Evolutionary conservation across 2,113 vertebrate species (phyloP).

Genomic region (Ia io): DNA sequence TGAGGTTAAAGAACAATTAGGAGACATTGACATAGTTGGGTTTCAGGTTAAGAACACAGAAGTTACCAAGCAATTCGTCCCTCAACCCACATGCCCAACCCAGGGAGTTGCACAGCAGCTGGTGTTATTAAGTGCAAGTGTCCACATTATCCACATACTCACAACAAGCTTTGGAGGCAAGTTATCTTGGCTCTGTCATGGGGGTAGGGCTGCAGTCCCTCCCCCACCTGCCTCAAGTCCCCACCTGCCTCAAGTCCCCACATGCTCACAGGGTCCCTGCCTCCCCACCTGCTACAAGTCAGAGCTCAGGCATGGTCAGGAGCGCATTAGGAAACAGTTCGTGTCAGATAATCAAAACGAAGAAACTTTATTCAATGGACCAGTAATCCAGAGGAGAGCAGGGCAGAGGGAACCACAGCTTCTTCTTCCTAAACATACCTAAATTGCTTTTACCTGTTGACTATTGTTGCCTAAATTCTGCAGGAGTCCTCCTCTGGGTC

Average conservation of each 20-base stretch:
- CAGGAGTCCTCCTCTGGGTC: background rate
- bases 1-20: background rate
- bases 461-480: too few relatives aligned
- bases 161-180: background rate
- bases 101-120: fast-evolving
- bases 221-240: background rate
- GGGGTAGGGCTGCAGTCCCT: background rate
- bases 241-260: background rate
- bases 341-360: background rate
- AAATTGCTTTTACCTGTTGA: background rate
- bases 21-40: background rate
- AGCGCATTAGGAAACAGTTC: background rate
- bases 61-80: background rate
- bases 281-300: fast-evolving
- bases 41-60: background rate
- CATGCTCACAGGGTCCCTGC: background rate
- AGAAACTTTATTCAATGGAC: background rate
- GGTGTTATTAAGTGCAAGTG: background rate
- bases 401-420: too few relatives aligned
- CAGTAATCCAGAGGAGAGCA: too few relatives aligned
- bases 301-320: background rate
- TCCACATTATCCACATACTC: background rate
- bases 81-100: fast-evolving
- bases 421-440: background rate
- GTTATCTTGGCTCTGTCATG: background rate